Evolutionary conservation across 2,113 vertebrate species (phyloP), one percentile per base, ranked within the genome.

Genomic region (Cyprinus carpio): DNA sequence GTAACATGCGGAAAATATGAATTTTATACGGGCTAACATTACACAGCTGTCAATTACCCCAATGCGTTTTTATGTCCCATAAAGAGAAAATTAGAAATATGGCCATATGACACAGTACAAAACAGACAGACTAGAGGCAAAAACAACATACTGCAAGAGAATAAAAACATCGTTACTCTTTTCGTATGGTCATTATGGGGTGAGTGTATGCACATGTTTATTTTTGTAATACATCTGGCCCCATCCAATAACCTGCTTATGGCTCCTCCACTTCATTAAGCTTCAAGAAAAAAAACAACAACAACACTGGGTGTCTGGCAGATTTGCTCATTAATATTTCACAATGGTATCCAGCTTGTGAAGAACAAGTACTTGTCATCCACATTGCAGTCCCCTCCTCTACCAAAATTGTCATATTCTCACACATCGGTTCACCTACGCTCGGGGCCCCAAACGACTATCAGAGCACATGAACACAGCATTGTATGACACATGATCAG

Each of bases 201-300:
- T 69, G 82, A 40, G 79, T n/a, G n/a, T n/a, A 84, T 90, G 69
- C 82, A 15, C 20, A 43, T 87, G 75, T 89, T 87, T 78, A 84
- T 89, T 84, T 86, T 90, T 83, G n/a, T 74, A 86, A 84, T 85
- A 88, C 90, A 92, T 88, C 85, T 86, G 86, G 89, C 81, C 88
- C 88, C 87, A 34, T 92, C 78, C 90, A 89, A 93, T 93, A 92
- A 93, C 91, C 89, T 92, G 89, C 93, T 93, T 93, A 93, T 91
- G 90, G 89, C 89, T 89, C 92, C 89, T 89, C 90, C 86, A 90
- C 90, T 92, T 93, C 92, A 92, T 92, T 92, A 91, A 65, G 86
- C 81, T 75, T 71, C 83, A 90, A 88, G 86, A 23, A 56, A 56
- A 72, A 31, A 31, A 60, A 7, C 4, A 40, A 6, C n/a, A n/a